phyloP scores from a whole-genome alignment of 53 echinoderm and acorn worm genomes.

The Holothuria scabra region DNA sequence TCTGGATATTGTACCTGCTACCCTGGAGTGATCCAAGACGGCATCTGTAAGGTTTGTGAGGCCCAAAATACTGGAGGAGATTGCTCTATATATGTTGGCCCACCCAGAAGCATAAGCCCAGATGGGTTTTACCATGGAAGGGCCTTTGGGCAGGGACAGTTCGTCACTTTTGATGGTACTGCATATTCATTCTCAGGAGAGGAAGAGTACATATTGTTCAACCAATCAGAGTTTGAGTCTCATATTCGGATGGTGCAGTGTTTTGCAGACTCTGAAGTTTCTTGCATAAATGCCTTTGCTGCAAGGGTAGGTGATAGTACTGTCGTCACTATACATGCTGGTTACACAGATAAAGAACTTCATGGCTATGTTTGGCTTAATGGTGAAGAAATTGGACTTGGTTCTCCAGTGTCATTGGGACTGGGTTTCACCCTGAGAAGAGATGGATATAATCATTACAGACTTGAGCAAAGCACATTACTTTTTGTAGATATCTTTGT shows the following conservation, averaged over 20 bases:
- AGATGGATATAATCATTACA: constrained; percentile 67
- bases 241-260: constrained; percentile 77
- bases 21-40: constrained; percentile 52
- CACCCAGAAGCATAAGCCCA: not conserved
- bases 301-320: constrained; percentile 37
- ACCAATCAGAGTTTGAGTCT: constrained; percentile 49
- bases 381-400: constrained; percentile 42
- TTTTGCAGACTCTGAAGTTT: constrained; percentile 47
- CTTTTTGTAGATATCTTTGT: constrained; percentile 63
- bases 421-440: constrained; percentile 57
- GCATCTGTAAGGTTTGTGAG: constrained; percentile 76
- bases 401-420: constrained; percentile 7
- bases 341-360: constrained; percentile 71
- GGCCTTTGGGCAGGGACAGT: constrained; percentile 81
- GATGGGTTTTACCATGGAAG: constrained; percentile 57
- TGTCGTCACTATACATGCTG: constrained; percentile 74
- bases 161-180: constrained; percentile 88
- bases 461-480: constrained; percentile 41
- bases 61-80: constrained; percentile 74
- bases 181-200: constrained; percentile 72
- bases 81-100: constrained; percentile 65
- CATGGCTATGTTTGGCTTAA: constrained; percentile 71
- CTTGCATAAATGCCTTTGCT: constrained; percentile 82
- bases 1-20: constrained; percentile 76
- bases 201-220: constrained; percentile 71